A percentile compares a stretch with the other conserved stretches of the same genome.
phyloP scores from a whole-genome alignment of 1,140 invertebrate genomes.

The Diorhabda carinulata region DNA sequence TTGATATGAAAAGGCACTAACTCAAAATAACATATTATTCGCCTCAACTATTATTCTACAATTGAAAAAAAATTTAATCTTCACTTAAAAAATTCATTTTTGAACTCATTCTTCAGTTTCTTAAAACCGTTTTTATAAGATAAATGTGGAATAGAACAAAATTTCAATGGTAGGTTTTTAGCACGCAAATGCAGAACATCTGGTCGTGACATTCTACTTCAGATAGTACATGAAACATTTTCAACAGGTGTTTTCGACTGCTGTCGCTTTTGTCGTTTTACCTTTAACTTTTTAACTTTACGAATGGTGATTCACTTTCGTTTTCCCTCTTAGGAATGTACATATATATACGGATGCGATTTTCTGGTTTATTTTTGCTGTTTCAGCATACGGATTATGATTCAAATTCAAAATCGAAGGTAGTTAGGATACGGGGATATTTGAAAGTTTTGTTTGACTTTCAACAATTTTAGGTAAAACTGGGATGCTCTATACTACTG shows the following conservation, averaged over 20 bases:
- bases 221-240: slow-evolving; percentile 6
- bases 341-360: neutral
- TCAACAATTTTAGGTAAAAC: neutral
- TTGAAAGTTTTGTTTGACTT: neutral
- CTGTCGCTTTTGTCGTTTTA: slow-evolving; percentile 4
- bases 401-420: too few species aligned
- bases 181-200: slow-evolving; percentile 10
- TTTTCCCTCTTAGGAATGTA: neutral
- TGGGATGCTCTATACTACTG: neutral
- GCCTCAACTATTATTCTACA: too few species aligned
- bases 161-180: neutral
- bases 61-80: too few species aligned
- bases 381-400: too few species aligned
- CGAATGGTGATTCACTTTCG: slow-evolving; percentile 4
- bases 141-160: slow-evolving; percentile 4
- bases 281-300: slow-evolving; percentile 2
- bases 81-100: too few species aligned
- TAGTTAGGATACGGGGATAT: neutral
- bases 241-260: slow-evolving; percentile 10
- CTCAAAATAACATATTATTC: too few species aligned
- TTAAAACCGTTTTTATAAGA: neutral
- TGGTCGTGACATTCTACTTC: slow-evolving; percentile 5
- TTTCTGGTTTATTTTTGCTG: neutral
- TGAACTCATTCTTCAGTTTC: too few species aligned
- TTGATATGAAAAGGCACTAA: too few species aligned